These are phyloP conservation scores for Streblospio benedicti DNA, from an alignment of 1,140 invertebrate genomes.

Conservation along the genomic window DNA sequence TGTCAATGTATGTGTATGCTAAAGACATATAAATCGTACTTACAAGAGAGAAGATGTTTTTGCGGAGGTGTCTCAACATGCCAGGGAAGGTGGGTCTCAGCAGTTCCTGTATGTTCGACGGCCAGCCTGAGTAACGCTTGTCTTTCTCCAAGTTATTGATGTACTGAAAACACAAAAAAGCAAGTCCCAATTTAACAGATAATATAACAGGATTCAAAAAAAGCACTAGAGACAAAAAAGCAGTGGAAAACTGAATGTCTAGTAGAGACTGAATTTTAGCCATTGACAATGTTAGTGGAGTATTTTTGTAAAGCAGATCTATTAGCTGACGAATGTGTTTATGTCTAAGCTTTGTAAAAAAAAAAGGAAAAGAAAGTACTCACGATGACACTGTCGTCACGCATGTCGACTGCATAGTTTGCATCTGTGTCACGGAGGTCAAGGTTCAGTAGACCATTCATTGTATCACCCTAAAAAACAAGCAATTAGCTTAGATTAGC, in stretches of 20 bases:
- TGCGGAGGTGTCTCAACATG: conserved; percentile 79
- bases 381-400: conserved; percentile 70
- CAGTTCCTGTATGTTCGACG: conserved; percentile 75
- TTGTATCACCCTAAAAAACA: conserved; percentile 52
- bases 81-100: conserved; percentile 92
- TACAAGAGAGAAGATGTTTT: conserved; percentile 90
- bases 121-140: conserved; percentile 76
- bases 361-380: conserved; percentile 6
- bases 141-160: conserved; percentile 93
- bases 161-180: conserved; percentile 56
- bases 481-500: too few species aligned
- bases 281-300: too few species aligned
- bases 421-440: conserved; percentile 57
- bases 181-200: too few species aligned
- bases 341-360: neutral
- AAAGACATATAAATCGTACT: conserved; percentile 26
- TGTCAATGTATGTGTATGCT: too few species aligned
- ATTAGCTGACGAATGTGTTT: neutral
- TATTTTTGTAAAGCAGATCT: too few species aligned
- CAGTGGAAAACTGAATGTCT: too few species aligned
- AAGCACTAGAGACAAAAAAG: too few species aligned
- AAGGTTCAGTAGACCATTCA: conserved; percentile 61
- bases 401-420: conserved; percentile 82
- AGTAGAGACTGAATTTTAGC: too few species aligned
- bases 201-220: too few species aligned